Base-by-base conservation (phyloP, 2,113 vertebrate species). In the Equus przewalskii region DNA sequence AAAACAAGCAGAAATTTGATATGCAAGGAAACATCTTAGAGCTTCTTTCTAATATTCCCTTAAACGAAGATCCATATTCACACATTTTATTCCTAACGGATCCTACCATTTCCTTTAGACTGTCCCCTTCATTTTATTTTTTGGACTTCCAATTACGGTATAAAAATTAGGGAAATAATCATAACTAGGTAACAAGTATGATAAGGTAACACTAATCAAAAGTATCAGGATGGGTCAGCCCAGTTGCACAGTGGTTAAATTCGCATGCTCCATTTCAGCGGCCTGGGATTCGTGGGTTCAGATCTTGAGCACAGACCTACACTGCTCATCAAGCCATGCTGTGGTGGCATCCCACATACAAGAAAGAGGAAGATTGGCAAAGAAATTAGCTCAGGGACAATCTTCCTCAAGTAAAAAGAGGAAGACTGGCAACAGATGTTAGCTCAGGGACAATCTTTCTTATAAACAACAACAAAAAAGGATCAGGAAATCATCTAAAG, bases 1-100 rank as follows among this genome's bases (percentile, higher is more conserved):
- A 67, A 83, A 94, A 96, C 51, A 93, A 76, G 49, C 28, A 95
- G 78, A 96, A 95, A 96, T 93, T 26, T 92, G 49, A 96, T 46
- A 89, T 22, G 22, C 33, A 72, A 83, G 95, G 69, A 79, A 96
- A 96, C 12, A 60, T 69, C 46, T 82, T 72, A 78, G 82, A 70
- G n/a, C 13, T 72, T 84, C 72, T 90, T 78, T 94, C 28, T n/a
- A 58, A 60, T 49, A 24, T 67, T 94, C 73, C 84, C 18, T 95
- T 92, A 90, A 58, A 91, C 33, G 73, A 56, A 94, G 58, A 62
- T 7, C 33, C 49, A 92, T 18, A 33, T 44, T 5, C 21, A 88
- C 1, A 54, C 19, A 56, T 56, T n/a, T 33, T 56, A 28, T 24
- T 7, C 11, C n/a, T 46, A 3, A 88, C 12, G 21, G 13, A 44